A percentile compares a stretch with the other conserved stretches of the same genome.
phyloP scores from a whole-genome alignment of 2,797 vertebrate species.

The Phyllotis vaccarum region DNA sequence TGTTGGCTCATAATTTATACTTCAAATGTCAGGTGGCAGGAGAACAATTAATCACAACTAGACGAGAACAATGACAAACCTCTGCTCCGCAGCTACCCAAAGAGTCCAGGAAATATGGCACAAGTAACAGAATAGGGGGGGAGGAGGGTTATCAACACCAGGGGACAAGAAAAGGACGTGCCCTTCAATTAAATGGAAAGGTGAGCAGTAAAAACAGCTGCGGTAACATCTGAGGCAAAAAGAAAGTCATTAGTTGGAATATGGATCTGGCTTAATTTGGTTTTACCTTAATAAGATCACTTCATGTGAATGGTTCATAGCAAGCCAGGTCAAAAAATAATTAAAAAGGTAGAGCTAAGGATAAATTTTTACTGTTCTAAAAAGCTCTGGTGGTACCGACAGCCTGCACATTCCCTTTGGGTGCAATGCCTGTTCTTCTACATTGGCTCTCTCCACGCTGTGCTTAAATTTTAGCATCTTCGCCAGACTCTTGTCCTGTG shows the following conservation, averaged over 20 bases:
- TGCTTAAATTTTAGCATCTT: neutral
- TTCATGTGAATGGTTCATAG: neutral
- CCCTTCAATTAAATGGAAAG: neutral
- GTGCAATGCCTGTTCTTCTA: neutral
- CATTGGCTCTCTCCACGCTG: neutral
- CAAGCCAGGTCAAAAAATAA: neutral
- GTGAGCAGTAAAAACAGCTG: neutral
- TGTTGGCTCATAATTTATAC: neutral
- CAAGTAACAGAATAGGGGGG: neutral
- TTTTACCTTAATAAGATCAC: constrained; percentile 16
- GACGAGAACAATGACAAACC: neutral
- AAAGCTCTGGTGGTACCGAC: neutral
- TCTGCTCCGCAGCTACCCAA: neutral
- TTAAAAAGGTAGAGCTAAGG: neutral
- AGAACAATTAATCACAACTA: neutral
- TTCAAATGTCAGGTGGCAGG: constrained; percentile 17
- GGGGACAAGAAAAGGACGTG: neutral
- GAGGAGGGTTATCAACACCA: neutral
- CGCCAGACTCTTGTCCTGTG: neutral
- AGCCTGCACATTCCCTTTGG: neutral
- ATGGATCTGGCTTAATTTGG: neutral
- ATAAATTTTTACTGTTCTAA: neutral
- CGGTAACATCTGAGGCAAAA: neutral
- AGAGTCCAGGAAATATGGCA: neutral
- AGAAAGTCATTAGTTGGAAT: neutral